Evolutionary conservation across 2,113 vertebrate species (phyloP).

Genomic region (Phodopus roborovskii): DNA sequence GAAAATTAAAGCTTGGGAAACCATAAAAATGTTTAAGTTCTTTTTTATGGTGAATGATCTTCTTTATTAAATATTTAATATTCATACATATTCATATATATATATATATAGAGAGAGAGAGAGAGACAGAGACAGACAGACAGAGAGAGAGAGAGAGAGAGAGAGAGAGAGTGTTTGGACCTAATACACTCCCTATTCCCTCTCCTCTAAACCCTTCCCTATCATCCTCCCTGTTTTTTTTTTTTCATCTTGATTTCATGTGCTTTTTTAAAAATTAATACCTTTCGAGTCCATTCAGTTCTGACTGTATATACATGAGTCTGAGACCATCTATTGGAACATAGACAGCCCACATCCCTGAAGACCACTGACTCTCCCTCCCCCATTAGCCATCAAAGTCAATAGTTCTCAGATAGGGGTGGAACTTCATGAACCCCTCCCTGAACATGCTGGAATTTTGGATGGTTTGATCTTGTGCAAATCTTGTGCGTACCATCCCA

Average conservation of each 20-base stretch:
- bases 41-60: neutral
- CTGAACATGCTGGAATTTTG: neutral
- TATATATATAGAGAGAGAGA: too few species aligned
- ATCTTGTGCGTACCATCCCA: neutral
- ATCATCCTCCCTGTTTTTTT: neutral
- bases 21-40: conserved; percentile 1
- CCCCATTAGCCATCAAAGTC: too few species aligned
- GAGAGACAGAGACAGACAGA: too few species aligned
- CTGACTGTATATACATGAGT: neutral
- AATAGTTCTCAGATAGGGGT: neutral
- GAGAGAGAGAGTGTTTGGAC: too few species aligned
- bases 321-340: neutral
- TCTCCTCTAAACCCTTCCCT: neutral
- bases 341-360: neutral
- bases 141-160: too few species aligned
- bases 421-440: neutral
- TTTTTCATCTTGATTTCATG: neutral
- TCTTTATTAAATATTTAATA: neutral
- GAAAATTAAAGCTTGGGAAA: neutral
- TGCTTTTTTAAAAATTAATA: neutral
- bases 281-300: neutral
- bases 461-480: neutral
- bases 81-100: neutral
- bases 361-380: neutral
- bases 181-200: neutral